phyloP scores from a whole-genome alignment of 2,888 invertebrate species.

The Hetaerina titia region DNA sequence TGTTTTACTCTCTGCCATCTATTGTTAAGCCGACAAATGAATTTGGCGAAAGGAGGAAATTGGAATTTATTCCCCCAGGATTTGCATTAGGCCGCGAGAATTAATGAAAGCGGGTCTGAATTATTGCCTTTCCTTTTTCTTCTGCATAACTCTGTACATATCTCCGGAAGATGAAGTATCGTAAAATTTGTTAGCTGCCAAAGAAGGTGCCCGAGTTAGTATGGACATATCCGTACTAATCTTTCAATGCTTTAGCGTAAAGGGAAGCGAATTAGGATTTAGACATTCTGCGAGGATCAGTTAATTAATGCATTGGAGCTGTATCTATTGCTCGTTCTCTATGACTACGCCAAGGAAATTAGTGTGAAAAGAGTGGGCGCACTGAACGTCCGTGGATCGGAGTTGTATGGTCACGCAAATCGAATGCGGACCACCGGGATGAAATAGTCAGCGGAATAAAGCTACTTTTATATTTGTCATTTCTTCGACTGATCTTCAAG shows the following conservation, averaged over 20 bases:
- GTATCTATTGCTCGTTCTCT: neutral
- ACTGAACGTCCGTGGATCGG: neutral
- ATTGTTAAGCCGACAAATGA: neutral
- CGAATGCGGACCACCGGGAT: too few relatives aligned
- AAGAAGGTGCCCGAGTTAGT: neutral
- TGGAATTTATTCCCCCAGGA: neutral
- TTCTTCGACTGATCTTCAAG: too few relatives aligned
- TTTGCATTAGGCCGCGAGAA: neutral
- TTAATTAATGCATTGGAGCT: neutral
- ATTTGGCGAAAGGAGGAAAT: neutral
- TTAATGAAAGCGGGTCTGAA: neutral
- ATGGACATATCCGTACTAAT: neutral
- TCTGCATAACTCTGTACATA: neutral
- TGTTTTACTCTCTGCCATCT: slow-evolving; percentile 21
- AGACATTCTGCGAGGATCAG: neutral
- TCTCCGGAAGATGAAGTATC: neutral
- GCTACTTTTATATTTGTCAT: too few relatives aligned
- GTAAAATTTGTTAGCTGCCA: neutral
- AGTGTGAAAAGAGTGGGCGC: neutral
- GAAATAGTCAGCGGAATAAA: too few relatives aligned
- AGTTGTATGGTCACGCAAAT: too few relatives aligned
- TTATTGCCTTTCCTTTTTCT: neutral
- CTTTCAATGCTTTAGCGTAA: neutral
- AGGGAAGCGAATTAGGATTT: neutral
- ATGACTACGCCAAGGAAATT: neutral